phyloP scores from a whole-genome alignment of 2,113 vertebrate species.

The Eptesicus fuscus region DNA sequence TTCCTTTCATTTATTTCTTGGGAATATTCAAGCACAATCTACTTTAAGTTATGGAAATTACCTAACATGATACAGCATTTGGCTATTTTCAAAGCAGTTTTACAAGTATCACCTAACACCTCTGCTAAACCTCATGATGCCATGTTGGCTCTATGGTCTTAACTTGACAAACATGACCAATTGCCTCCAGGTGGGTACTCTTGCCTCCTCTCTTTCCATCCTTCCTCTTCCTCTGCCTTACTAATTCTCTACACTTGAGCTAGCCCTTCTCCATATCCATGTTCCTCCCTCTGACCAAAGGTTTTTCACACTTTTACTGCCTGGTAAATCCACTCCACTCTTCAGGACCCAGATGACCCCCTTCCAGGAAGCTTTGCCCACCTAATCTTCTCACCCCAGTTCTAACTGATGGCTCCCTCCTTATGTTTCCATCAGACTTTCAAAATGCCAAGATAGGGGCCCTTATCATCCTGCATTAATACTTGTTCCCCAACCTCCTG shows the following conservation, averaged over 20 bases:
- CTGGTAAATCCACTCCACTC: neutral
- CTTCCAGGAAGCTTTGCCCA: neutral
- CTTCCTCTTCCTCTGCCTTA: neutral
- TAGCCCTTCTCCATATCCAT: neutral
- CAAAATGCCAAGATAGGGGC: neutral
- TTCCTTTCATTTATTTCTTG: neutral
- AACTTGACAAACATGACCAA: neutral
- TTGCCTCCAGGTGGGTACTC: neutral
- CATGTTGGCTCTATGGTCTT: neutral
- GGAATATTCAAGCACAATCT: neutral
- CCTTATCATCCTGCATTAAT: too few species aligned
- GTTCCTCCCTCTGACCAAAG: neutral
- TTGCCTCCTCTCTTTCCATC: rapidly evolving
- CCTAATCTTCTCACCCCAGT: neutral
- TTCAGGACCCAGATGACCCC: neutral
- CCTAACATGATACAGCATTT: neutral
- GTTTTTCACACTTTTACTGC: neutral
- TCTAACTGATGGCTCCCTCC: neutral
- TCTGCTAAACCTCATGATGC: neutral
- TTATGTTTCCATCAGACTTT: neutral
- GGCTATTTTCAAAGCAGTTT: neutral
- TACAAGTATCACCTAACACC: rapidly evolving
- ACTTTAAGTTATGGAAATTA: neutral
- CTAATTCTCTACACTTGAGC: neutral
- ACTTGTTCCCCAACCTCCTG: neutral